Evolutionary conservation across 2,797 vertebrate genomes (phyloP).

Genomic region (Myotis pilosus): DNA sequence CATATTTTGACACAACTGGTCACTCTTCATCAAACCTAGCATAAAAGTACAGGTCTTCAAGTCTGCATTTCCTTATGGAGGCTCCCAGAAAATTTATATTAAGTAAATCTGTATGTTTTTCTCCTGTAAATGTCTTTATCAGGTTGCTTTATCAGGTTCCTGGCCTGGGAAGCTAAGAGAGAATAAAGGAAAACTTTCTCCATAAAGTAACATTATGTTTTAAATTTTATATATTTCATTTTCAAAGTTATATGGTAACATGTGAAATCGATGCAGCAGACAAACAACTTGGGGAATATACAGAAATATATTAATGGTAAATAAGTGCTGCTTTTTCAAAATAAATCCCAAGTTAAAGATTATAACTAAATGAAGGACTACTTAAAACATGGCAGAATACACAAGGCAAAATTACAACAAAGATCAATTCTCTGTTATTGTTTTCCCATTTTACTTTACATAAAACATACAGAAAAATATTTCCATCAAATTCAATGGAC

Average conservation of each 20-base stretch:
- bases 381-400: background rate
- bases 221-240: background rate
- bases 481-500: background rate
- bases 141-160: background rate
- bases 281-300: background rate
- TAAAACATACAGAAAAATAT: background rate
- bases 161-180: background rate
- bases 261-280: background rate
- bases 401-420: slow-evolving; percentile 22
- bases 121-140: background rate
- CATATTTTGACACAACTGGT: background rate
- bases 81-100: background rate
- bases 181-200: background rate
- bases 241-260: background rate
- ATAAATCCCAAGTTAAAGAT: background rate
- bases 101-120: background rate
- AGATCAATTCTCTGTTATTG: background rate
- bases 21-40: background rate
- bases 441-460: background rate
- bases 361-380: background rate
- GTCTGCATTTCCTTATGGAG: background rate
- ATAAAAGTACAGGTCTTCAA: background rate
- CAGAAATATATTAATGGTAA: background rate
- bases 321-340: background rate
- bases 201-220: background rate